Percentiles rank a stretch among this genome's conserved stretches.
Conservation (phyloP, 2,797 vertebrate genomes). For the Gymnothorax javanicus region DNA sequence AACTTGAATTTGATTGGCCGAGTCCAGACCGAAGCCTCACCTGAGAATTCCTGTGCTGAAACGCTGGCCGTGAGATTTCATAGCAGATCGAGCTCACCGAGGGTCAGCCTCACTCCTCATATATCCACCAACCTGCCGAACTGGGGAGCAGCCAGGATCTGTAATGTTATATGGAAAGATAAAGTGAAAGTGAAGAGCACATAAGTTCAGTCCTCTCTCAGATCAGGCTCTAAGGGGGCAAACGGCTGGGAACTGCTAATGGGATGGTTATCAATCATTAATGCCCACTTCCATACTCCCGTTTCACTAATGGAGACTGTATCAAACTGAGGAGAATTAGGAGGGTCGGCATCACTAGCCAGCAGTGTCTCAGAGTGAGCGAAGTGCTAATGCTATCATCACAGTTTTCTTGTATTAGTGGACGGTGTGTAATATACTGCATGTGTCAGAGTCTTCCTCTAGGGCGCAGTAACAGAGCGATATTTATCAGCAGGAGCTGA, state of each 20-base stretch:
- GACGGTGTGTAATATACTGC: neutral
- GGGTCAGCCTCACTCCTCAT: neutral
- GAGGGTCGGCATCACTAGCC: neutral
- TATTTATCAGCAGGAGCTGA: neutral
- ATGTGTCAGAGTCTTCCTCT: neutral
- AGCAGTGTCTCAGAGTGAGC: neutral
- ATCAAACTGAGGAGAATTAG: neutral
- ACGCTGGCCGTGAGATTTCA: neutral
- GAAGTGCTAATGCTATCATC: neutral
- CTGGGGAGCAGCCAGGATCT: neutral
- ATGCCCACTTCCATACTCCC: neutral
- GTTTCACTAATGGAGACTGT: neutral
- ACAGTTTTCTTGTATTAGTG: neutral
- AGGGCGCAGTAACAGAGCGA: neutral
- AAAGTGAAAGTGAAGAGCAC: neutral
- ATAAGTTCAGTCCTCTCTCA: neutral
- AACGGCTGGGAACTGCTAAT: neutral
- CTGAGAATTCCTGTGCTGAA: neutral
- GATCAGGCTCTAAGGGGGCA: neutral
- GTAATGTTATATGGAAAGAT: neutral
- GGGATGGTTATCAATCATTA: neutral
- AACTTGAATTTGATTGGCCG: neutral
- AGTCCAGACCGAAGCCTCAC: neutral
- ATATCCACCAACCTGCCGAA: neutral
- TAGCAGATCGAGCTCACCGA: neutral